Percentiles rank a stretch among this genome's conserved stretches.
These are phyloP conservation scores for Gallinago paraguaiae DNA, from an alignment of 2,113 vertebrate genomes.

Conservation along the genomic window DNA sequence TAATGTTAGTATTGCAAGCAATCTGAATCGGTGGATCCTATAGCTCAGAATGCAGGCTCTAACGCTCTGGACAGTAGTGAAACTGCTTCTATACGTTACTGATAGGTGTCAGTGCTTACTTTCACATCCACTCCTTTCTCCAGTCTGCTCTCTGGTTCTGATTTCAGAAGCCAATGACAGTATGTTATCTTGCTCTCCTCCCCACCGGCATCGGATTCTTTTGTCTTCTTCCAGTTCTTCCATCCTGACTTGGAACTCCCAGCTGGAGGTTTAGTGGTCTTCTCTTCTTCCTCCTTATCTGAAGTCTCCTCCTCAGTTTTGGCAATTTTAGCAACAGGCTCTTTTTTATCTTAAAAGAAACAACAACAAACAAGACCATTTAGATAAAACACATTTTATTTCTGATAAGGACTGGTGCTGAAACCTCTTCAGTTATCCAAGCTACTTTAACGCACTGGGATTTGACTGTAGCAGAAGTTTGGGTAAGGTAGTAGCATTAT, in stretches of 20 bases:
- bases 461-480: background rate
- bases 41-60: background rate
- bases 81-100: background rate
- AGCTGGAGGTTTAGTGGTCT: background rate
- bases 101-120: conserved; percentile 65
- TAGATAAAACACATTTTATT: background rate
- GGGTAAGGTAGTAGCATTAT: background rate
- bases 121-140: conserved; percentile 93
- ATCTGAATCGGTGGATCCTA: background rate
- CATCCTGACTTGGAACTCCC: conserved; percentile 41
- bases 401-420: background rate
- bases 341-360: conserved; percentile 60
- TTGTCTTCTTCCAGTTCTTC: conserved; percentile 37
- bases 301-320: conserved; percentile 28
- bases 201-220: background rate
- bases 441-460: background rate
- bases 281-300: conserved; percentile 26
- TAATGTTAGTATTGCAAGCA: background rate
- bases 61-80: background rate
- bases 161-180: conserved; percentile 92
- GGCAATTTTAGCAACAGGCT: conserved; percentile 53
- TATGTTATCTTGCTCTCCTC: conserved; percentile 43
- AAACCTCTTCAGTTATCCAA: background rate
- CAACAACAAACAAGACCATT: background rate
- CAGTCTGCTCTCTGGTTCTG: conserved; percentile 92